Conservation (phyloP, 2,888 invertebrate species). For the Drosophila helvetica region DNA sequence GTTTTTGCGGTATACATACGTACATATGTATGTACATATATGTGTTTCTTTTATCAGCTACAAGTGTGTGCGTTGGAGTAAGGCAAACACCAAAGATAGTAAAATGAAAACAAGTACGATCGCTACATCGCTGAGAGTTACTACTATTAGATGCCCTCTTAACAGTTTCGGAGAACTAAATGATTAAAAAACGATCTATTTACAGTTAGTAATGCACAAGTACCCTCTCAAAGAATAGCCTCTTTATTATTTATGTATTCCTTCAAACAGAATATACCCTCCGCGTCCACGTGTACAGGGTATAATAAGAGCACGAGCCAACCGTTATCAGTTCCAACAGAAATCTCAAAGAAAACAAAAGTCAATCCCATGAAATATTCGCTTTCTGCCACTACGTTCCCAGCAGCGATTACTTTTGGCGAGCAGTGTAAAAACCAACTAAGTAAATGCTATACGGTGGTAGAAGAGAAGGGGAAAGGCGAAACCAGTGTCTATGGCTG, state of each 20-base stretch:
- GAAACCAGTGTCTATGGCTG: constrained; percentile 50
- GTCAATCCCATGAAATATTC: constrained; percentile 19
- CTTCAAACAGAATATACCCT: not conserved
- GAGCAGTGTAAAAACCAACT: constrained; percentile 45
- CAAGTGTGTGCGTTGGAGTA: constrained; percentile 21
- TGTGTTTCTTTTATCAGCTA: constrained; percentile 15
- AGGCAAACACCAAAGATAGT: constrained; percentile 30
- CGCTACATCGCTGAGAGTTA: not conserved
- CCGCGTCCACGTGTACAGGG: not conserved
- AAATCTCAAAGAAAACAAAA: constrained; percentile 36
- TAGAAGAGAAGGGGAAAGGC: not conserved
- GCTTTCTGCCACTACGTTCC: not conserved
- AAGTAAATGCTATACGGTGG: constrained; percentile 2
- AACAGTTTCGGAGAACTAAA: not conserved
- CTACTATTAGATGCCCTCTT: not conserved
- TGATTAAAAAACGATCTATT: not conserved
- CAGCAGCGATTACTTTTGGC: constrained; percentile 35
- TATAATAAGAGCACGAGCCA: constrained; percentile 3
- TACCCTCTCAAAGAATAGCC: no score
- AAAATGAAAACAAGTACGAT: constrained; percentile 8
- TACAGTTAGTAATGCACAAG: not conserved
- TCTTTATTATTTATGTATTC: no score
- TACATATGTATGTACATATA: no score
- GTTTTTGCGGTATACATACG: not conserved
- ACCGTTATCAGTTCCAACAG: constrained; percentile 32